phyloP scores from a whole-genome alignment of 2,888 invertebrate genomes.

The Baccha elongata region DNA sequence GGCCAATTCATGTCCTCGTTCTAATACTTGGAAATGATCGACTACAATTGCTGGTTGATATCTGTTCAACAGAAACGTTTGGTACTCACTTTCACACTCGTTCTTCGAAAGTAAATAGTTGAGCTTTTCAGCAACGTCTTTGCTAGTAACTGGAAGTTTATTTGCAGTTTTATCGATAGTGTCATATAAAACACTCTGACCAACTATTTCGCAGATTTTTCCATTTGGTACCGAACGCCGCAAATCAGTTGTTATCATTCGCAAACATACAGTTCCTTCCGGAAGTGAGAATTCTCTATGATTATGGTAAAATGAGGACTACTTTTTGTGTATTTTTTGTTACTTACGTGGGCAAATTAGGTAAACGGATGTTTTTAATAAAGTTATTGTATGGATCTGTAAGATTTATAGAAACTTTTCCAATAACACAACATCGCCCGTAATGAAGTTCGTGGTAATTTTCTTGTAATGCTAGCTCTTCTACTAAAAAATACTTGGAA shows the following conservation, averaged over 20 bases:
- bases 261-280: constrained; percentile 76
- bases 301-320: not conserved
- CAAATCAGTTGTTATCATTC: constrained; percentile 75
- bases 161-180: constrained; percentile 68
- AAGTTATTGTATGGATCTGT: constrained; percentile 61
- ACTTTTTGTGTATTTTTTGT: not conserved
- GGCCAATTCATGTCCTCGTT: constrained; percentile 76
- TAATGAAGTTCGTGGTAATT: constrained; percentile 77
- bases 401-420: constrained; percentile 75
- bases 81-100: not conserved
- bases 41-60: constrained; percentile 77
- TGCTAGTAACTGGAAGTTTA: constrained; percentile 73
- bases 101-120: constrained; percentile 8
- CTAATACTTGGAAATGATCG: constrained; percentile 75
- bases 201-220: constrained; percentile 77
- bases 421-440: constrained; percentile 79
- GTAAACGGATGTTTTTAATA: constrained; percentile 78
- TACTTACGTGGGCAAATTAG: constrained; percentile 76
- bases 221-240: constrained; percentile 50
- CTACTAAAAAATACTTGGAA: constrained; percentile 78
- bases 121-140: constrained; percentile 76
- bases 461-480: constrained; percentile 77
- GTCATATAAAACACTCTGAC: constrained; percentile 77
- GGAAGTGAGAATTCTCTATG: constrained; percentile 77
- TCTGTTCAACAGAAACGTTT: constrained; percentile 67